Evolutionary conservation across 2,888 invertebrate species (phyloP).

Genomic region (Leptinotarsa haldemani): DNA sequence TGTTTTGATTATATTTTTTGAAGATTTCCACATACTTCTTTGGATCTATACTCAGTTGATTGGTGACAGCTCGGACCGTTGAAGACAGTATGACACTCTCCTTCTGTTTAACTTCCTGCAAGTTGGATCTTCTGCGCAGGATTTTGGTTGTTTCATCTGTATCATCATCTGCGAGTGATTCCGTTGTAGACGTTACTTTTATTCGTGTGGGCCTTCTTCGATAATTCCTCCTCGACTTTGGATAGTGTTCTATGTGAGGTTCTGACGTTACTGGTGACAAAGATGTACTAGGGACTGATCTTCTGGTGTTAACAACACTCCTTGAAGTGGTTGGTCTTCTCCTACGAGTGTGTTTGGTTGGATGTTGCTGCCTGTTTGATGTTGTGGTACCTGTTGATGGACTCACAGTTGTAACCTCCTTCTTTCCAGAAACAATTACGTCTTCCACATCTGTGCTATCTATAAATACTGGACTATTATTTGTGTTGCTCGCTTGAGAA

Average conservation of each 20-base stretch:
- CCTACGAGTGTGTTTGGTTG: constrained; percentile 32
- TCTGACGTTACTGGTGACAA: constrained; percentile 8
- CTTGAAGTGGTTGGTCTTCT: constrained; percentile 44
- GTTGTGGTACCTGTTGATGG: constrained; percentile 24
- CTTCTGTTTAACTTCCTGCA: constrained; percentile 11
- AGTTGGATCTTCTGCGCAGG: constrained; percentile 45
- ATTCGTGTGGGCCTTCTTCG: constrained; percentile 55
- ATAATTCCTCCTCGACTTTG: constrained; percentile 53
- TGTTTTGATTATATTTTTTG: constrained; percentile 38
- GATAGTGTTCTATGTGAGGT: constrained; percentile 26
- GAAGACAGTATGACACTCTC: neutral
- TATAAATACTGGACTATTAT: neutral
- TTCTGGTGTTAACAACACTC: constrained; percentile 34
- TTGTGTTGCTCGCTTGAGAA: constrained; percentile 29
- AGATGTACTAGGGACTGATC: neutral
- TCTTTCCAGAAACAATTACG: neutral
- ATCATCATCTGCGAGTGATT: constrained; percentile 42
- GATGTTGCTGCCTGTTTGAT: constrained; percentile 35
- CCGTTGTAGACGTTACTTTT: constrained; percentile 45
- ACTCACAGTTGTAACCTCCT: neutral
- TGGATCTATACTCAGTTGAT: constrained; percentile 26
- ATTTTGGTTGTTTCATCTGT: constrained; percentile 46
- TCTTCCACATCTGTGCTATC: neutral
- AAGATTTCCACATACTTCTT: constrained; percentile 31
- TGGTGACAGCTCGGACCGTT: neutral